A percentile compares a stretch with the other conserved stretches of the same genome.
These are phyloP conservation scores for Tetragonula clypearis DNA, from an alignment of 1,140 invertebrate genomes.

Conservation along the genomic window DNA sequence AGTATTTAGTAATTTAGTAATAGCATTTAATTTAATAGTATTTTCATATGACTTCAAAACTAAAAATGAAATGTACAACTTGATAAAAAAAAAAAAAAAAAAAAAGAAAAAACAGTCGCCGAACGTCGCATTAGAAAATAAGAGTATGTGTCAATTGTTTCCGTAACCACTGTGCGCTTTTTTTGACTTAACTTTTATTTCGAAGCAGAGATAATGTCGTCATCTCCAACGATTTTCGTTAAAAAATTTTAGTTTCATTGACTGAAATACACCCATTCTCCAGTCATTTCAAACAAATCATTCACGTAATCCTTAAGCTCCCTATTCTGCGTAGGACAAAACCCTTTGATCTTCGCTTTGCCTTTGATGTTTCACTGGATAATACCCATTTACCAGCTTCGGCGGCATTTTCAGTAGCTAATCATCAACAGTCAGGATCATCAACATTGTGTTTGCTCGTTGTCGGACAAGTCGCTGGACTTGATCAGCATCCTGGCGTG, in stretches of 20 bases:
- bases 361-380: not conserved
- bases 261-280: not conserved
- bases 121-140: not conserved
- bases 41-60: too few relatives aligned
- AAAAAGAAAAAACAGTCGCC: too few relatives aligned
- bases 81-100: too few relatives aligned
- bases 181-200: not conserved
- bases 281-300: not conserved
- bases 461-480: constrained; percentile 48
- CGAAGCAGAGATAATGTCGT: not conserved
- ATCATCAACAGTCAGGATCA: not conserved
- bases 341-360: not conserved
- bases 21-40: too few relatives aligned
- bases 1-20: not conserved
- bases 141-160: not conserved
- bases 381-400: too few relatives aligned
- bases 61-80: too few relatives aligned
- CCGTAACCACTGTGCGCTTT: not conserved
- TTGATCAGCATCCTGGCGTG: constrained; percentile 58
- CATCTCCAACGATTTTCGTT: not conserved
- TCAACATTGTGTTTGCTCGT: constrained; percentile 72
- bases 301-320: not conserved
- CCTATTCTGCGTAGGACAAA: not conserved
- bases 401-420: not conserved
- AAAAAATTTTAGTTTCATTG: not conserved